Percentiles rank a stretch among this genome's conserved stretches.
Conservation (phyloP, 2,888 invertebrate species). For the Oxytorus armatus region DNA sequence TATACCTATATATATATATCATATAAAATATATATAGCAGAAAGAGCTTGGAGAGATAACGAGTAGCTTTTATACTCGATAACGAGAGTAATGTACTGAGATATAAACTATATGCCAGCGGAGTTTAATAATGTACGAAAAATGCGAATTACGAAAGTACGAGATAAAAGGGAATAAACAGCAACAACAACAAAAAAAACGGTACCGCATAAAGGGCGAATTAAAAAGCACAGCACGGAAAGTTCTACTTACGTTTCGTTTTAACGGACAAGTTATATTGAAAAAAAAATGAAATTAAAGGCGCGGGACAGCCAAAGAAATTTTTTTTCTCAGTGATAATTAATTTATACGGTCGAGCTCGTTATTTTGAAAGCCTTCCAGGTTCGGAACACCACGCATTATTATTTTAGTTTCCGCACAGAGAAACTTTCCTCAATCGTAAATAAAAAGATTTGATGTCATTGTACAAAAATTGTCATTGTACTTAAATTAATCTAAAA, state of each 20-base stretch:
- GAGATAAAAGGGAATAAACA: not conserved
- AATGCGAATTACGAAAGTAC: not conserved
- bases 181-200: not conserved
- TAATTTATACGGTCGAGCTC: too few species aligned
- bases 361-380: too few species aligned
- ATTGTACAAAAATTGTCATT: too few species aligned
- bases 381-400: too few species aligned
- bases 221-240: not conserved
- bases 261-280: not conserved
- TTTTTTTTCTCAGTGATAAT: too few species aligned
- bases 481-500: too few species aligned
- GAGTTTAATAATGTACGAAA: slow-evolving; percentile 12
- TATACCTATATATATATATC: slow-evolving; percentile 20
- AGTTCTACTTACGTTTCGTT: not conserved
- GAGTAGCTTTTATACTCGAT: slow-evolving; percentile 31
- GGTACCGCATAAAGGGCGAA: not conserved
- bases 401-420: too few species aligned
- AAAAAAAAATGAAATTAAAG: too few species aligned
- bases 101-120: not conserved
- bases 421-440: too few species aligned
- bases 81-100: slow-evolving; percentile 12
- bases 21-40: too few species aligned
- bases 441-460: too few species aligned
- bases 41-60: slow-evolving; percentile 38
- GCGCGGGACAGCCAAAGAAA: too few species aligned